Conservation (phyloP, 23 tunicate species). For the Trididemnum miniatum region DNA sequence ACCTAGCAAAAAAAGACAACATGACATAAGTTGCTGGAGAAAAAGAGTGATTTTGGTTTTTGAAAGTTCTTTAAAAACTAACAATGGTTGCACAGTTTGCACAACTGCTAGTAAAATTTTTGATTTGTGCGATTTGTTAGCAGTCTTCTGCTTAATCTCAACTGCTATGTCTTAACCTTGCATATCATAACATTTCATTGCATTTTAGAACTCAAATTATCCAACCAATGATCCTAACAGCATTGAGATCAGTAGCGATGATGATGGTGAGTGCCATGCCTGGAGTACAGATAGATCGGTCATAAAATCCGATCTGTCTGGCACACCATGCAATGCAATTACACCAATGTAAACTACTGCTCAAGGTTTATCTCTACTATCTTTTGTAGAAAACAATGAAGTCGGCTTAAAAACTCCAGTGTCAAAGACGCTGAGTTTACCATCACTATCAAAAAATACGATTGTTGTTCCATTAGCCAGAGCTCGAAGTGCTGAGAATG, state of each 20-base stretch:
- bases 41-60: too few species aligned
- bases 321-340: conserved; percentile 73
- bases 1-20: too few species aligned
- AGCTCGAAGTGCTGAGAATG: conserved; percentile 13
- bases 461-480: background rate
- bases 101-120: too few species aligned
- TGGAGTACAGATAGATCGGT: conserved; percentile 94
- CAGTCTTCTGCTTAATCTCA: too few species aligned
- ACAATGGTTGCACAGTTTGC: too few species aligned
- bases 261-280: conserved; percentile 47
- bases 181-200: too few species aligned
- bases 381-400: background rate
- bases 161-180: too few species aligned
- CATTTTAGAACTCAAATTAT: background rate
- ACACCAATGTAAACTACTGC: background rate
- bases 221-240: conserved; percentile 1
- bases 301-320: conserved; percentile 74
- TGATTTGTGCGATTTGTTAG: too few species aligned
- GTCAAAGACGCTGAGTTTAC: conserved; percentile 9
- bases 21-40: too few species aligned
- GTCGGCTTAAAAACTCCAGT: background rate
- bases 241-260: conserved; percentile 43
- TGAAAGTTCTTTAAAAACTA: too few species aligned
- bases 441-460: background rate
- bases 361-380: background rate